Conservation (phyloP, 2,797 vertebrate genomes). For the Tolypeutes matacus region DNA sequence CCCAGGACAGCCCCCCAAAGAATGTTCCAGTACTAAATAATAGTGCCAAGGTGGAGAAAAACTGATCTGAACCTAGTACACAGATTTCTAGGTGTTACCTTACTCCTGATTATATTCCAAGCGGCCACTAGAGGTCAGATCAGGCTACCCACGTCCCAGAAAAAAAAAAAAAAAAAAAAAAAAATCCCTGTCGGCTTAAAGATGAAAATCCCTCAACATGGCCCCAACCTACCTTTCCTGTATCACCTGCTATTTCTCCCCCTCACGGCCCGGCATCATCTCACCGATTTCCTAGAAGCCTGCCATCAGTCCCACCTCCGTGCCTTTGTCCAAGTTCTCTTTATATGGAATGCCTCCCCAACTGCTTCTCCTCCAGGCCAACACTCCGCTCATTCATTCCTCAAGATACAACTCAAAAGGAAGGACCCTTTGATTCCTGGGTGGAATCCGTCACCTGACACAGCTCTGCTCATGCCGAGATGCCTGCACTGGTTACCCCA, state of each 20-base stretch:
- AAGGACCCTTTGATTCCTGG: background rate
- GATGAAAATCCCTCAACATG: background rate
- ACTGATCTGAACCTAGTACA: background rate
- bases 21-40: background rate
- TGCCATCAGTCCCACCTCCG: background rate
- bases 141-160: background rate
- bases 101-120: background rate
- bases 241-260: background rate
- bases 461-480: background rate
- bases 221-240: background rate
- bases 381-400: background rate
- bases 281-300: background rate
- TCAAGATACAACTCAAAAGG: background rate
- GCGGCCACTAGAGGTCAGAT: constrained; percentile 61
- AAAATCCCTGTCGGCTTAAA: background rate
- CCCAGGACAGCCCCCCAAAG: background rate
- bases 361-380: background rate
- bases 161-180: background rate
- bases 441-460: rapidly evolving
- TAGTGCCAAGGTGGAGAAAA: background rate
- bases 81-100: background rate
- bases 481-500: background rate
- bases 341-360: background rate
- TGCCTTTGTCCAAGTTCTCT: background rate
- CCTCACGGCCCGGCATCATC: background rate